Base-by-base conservation (phyloP, 2,888 invertebrate genomes). In the Rhopalosiphum nymphaeae region DNA sequence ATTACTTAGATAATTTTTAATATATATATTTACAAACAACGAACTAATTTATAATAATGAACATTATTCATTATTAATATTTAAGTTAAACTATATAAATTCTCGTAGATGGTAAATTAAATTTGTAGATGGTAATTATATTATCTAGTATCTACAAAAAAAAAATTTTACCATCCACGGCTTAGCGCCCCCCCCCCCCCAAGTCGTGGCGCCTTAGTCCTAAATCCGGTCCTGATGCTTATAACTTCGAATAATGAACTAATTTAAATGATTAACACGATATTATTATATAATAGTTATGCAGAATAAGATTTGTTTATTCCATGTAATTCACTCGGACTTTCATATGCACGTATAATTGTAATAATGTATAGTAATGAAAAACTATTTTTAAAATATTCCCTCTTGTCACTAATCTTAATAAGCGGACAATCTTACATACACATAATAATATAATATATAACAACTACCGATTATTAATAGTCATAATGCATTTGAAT, bases 31-130 rank as follows among this genome's bases (percentile, higher is more conserved):
- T 44, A 44, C 44, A 44, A 44, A 44, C 44, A 44, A 44, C 4
- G 44, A 44, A 44, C 44, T 44, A 44, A 44, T 44, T 44, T 44
- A 44, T 44, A 3, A 44, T 44, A 44, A 44, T 44, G 1, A 44
- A 44, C 44, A 44, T 44, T 44, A 44, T 44, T 44, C 44, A 53
- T 57, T 57, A 57, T 9, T 57, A 57, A 57, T 57, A 57, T 57
- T 57, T 57, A 57, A 5, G 29, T 57, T 29, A 9, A 26, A 57
- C 29, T 78, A 78, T 16, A 36, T 78, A 78, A 78, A 78, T 78
- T 78, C 78, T 78, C n/a, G 36, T 78, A 78, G 36, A 36, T 13
- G 78, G 78, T 78, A 78, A 78, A 78, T 78, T 78, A 78, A 78
- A 78, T 78, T 78, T n/a, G 36, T 36, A 86, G 26, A 46, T 86